Conservation (phyloP, 2,888 invertebrate species). For the Tetanocera ferruginea region DNA sequence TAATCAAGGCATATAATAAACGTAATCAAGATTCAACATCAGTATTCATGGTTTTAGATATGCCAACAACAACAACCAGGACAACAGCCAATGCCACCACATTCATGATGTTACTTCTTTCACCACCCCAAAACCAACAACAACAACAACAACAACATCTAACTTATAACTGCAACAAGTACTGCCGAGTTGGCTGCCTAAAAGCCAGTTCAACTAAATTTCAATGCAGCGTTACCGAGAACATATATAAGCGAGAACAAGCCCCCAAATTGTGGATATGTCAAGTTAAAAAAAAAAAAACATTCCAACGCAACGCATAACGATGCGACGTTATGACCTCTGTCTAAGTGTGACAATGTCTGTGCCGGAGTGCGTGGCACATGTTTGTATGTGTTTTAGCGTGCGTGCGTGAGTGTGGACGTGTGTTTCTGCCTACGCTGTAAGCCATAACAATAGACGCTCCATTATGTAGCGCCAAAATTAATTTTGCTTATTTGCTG, state of each 20-base stretch:
- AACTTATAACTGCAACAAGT: background rate
- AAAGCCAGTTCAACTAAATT: background rate
- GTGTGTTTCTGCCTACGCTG: background rate
- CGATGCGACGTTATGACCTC: background rate
- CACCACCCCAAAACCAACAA: background rate
- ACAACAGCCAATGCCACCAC: background rate
- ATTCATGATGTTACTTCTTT: background rate
- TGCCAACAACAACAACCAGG: background rate
- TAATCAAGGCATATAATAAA: slow-evolving; percentile 44
- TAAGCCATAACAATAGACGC: slow-evolving; percentile 22
- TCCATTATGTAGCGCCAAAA: slow-evolving; percentile 27
- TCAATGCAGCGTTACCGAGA: too few species aligned
- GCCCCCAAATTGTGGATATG: background rate
- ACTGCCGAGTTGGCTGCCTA: background rate
- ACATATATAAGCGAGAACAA: background rate
- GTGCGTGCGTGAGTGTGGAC: background rate
- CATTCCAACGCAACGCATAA: too few species aligned
- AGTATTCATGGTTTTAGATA: slow-evolving; percentile 16
- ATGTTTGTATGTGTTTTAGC: background rate
- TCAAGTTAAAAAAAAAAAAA: too few species aligned
- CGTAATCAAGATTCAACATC: slow-evolving; percentile 41
- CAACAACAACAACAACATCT: background rate
- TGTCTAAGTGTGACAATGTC: background rate
- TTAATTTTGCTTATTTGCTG: slow-evolving; percentile 42
- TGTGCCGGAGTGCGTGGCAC: background rate